These are phyloP conservation scores for Seriola aureovittata DNA, from an alignment of 2,113 vertebrate species.

Conservation along the genomic window DNA sequence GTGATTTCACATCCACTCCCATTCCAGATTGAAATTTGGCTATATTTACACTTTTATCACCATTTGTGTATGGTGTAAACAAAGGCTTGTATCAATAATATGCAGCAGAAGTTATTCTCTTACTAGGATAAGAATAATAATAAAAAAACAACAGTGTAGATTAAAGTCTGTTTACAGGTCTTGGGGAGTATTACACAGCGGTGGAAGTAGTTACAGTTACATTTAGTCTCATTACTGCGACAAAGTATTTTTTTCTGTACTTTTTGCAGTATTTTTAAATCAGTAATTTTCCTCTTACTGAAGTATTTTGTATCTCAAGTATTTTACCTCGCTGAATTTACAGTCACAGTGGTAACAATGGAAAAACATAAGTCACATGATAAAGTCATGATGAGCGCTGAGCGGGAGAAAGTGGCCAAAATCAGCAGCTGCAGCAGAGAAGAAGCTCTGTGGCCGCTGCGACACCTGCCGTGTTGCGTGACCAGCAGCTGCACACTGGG, in stretches of 20 bases:
- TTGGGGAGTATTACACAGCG: too few species aligned
- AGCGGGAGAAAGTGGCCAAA: neutral
- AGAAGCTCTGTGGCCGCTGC: too few species aligned
- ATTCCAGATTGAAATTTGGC: neutral
- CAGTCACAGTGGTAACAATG: neutral
- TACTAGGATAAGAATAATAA: neutral
- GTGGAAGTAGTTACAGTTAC: neutral
- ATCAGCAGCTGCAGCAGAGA: too few species aligned
- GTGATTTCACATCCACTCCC: neutral
- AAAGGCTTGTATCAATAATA: neutral
- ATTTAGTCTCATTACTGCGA: too few species aligned
- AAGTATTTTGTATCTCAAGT: neutral
- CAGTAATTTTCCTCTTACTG: neutral
- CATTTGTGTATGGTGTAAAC: neutral
- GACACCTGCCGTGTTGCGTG: too few species aligned
- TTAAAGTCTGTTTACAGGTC: neutral
- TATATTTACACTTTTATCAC: neutral
- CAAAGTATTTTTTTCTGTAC: too few species aligned
- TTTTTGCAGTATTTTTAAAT: too few species aligned
- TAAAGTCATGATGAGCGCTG: neutral
- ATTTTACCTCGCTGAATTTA: neutral
- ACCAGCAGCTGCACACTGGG: too few species aligned
- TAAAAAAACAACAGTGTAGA: neutral
- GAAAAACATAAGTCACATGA: neutral
- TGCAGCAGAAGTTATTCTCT: neutral